Percentiles rank a stretch among this genome's conserved stretches.
phyloP scores from a whole-genome alignment of 2,888 invertebrate genomes.

The Trisateles emortualis region DNA sequence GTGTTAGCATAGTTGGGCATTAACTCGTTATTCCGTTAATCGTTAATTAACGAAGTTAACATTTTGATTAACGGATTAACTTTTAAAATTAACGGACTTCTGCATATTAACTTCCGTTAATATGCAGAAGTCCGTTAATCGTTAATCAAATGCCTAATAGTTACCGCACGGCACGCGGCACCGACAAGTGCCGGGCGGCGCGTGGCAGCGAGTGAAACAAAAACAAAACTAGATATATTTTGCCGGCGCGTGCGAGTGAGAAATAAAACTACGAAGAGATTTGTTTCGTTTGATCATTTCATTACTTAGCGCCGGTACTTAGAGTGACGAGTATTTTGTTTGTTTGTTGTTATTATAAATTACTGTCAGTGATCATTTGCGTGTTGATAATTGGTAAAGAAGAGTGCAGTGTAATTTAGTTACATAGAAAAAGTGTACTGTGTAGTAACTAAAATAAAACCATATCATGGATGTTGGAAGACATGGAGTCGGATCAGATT shows the following conservation, averaged over 20 bases:
- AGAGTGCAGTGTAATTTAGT: constrained; percentile 14
- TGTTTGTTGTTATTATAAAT: not conserved
- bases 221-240: not conserved
- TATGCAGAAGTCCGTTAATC: too few species aligned
- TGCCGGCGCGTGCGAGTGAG: not conserved
- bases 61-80: constrained; percentile 26
- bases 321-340: constrained; percentile 1
- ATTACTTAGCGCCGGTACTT: constrained; percentile 8
- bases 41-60: too few species aligned
- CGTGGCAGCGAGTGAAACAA: not conserved
- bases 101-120: not conserved
- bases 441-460: constrained; percentile 29
- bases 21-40: constrained; percentile 17
- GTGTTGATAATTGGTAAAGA: not conserved
- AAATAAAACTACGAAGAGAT: not conserved
- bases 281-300: constrained; percentile 9
- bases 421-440: constrained; percentile 23
- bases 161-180: not conserved
- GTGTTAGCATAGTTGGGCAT: constrained; percentile 19
- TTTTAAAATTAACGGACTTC: constrained; percentile 9
- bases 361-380: not conserved
- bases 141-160: too few species aligned
- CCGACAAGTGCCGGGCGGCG: too few species aligned
- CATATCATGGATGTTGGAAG: constrained; percentile 36
- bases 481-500: constrained; percentile 29